Conservation (phyloP, 2,113 vertebrate species). For the Brachirus orientalis region DNA sequence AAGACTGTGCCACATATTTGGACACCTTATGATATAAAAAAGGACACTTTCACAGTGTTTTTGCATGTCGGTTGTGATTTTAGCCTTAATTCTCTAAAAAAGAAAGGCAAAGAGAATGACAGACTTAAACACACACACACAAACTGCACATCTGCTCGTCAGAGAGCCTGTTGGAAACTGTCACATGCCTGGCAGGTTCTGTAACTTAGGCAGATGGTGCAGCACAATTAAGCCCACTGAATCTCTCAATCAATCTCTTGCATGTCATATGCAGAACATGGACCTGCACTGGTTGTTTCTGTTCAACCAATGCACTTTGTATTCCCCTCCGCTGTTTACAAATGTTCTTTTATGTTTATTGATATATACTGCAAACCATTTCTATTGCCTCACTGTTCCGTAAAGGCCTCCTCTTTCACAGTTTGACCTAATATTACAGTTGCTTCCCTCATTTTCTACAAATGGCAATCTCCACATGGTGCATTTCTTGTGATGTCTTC, state of each 20-base stretch:
- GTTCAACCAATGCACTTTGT: conserved; percentile 26
- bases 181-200: conserved; percentile 76
- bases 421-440: neutral
- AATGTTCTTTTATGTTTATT: neutral
- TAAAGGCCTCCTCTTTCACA: neutral
- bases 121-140: conserved; percentile 29
- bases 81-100: conserved; percentile 52
- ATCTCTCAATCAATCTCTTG: conserved; percentile 80
- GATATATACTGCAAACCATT: neutral
- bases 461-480: neutral
- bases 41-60: conserved; percentile 9
- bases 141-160: conserved; percentile 76
- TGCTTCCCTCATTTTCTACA: conserved; percentile 10
- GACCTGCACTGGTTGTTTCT: conserved; percentile 37
- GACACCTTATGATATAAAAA: conserved; percentile 37
- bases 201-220: conserved; percentile 84
- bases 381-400: conserved; percentile 3
- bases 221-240: conserved; percentile 81
- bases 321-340: conserved; percentile 1
- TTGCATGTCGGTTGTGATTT: conserved; percentile 16
- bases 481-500: conserved; percentile 3
- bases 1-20: conserved; percentile 5
- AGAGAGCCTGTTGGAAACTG: conserved; percentile 72
- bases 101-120: conserved; percentile 51
- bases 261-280: conserved; percentile 44